phyloP scores from a whole-genome alignment of 2,888 invertebrate species.

The Bombylius major region DNA sequence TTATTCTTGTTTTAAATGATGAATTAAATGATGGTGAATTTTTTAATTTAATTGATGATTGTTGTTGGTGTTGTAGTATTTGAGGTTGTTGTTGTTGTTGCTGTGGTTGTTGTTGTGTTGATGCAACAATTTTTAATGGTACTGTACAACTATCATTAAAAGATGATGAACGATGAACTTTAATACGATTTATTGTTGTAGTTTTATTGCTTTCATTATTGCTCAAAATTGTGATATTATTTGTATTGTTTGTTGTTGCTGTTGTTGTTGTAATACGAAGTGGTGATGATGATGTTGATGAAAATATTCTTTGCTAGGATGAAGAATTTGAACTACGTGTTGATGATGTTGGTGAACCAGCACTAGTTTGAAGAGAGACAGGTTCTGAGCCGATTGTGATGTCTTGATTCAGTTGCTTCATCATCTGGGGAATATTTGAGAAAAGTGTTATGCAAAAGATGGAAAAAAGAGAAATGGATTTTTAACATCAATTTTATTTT shows the following conservation, averaged over 20 bases:
- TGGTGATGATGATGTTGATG: neutral
- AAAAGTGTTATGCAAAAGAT: neutral
- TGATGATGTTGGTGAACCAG: slow-evolving; percentile 14
- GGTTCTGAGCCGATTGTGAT: slow-evolving; percentile 13
- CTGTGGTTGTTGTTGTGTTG: neutral
- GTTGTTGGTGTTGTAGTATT: neutral
- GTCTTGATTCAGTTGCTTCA: slow-evolving; percentile 9
- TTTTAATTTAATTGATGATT: slow-evolving; percentile 6
- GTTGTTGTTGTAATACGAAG: neutral
- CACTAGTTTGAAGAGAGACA: slow-evolving; percentile 15
- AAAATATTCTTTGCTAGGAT: slow-evolving; percentile 14
- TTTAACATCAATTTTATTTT: too few species aligned
- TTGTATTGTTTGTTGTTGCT: neutral
- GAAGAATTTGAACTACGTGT: slow-evolving; percentile 13
- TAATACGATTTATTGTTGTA: neutral
- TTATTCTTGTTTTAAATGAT: slow-evolving; percentile 11
- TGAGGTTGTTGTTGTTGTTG: neutral
- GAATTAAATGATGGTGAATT: slow-evolving; percentile 11
- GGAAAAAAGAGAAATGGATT: too few species aligned
- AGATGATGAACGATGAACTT: slow-evolving; percentile 13
- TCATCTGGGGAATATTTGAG: slow-evolving; percentile 10
- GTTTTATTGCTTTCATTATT: neutral
- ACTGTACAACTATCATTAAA: slow-evolving; percentile 14
- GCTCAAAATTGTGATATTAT: neutral
- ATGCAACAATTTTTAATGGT: slow-evolving; percentile 12